phyloP scores from a whole-genome alignment of 2,113 vertebrate species.

The Odocoileus virginianus region DNA sequence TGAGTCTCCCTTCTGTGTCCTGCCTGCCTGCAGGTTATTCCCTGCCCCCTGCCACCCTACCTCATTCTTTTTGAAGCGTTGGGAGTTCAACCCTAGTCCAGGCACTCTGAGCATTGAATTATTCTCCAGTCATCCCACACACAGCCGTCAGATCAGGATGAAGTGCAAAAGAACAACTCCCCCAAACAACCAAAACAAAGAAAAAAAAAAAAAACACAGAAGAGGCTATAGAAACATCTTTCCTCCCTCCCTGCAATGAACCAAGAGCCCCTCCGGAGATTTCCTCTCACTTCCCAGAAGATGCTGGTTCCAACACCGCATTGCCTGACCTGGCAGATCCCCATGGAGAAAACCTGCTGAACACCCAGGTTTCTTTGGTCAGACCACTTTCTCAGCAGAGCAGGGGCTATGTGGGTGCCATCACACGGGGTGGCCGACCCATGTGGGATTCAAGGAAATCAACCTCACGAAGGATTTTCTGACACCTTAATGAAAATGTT shows the following conservation, averaged over 20 bases:
- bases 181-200: neutral
- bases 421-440: neutral
- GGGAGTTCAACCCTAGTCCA: neutral
- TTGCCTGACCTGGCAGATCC: neutral
- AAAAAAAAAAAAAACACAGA: neutral
- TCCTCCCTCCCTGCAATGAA: rapidly evolving
- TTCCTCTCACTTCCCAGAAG: neutral
- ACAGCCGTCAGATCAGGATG: neutral
- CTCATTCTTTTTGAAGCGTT: neutral
- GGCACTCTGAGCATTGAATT: neutral
- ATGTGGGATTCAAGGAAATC: neutral
- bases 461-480: neutral
- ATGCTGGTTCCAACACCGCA: rapidly evolving
- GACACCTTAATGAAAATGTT: slow-evolving; percentile 32
- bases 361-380: neutral
- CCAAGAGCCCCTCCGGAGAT: neutral
- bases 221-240: neutral
- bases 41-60: neutral
- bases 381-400: too few relatives aligned
- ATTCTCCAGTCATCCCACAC: neutral
- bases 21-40: neutral
- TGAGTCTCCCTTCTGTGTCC: neutral
- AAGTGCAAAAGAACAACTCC: neutral
- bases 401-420: neutral
- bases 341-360: rapidly evolving